Base-by-base conservation (phyloP, 1,140 invertebrate genomes). In the Adoxophyes honmai region DNA sequence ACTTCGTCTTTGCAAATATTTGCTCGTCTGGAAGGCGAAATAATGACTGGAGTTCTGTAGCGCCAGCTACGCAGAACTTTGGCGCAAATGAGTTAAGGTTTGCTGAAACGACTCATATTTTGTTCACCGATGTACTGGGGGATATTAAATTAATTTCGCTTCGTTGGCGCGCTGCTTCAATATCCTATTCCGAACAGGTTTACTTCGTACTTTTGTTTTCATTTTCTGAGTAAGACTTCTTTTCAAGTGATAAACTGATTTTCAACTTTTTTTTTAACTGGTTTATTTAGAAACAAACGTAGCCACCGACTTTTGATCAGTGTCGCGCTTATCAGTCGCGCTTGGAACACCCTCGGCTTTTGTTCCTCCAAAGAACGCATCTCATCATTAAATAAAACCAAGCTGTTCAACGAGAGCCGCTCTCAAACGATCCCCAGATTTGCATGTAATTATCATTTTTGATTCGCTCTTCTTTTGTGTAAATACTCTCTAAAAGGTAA, bases 371-470 rank as follows among this genome's bases (percentile, higher is more conserved):
- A 48, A 48, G 21, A 21, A 48, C 42, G 42, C 16, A 48, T 48
- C 42, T 48, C 42, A 48, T 21, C 42, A 48, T 48, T 48, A 48
- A 48, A 48, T 48, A 48, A 48, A 48, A 18, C 42, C 42, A 48
- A 48, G 42, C 42, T 48, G 42, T 18, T 52, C 28, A 52, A 28
- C 55, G 36, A 39, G 66, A 68, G 61, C 58, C 59, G 42, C 52
- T 39, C 66, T 70, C 68, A 65, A 72, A 70, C 64, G 77, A 79
- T 73, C 78, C 75, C 66, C 60, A 76, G 83, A 86, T 88, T 88
- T 86, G 78, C 85, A 88, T 88, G 62, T 77, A 77, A 88, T 88
- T 88, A 88, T 85, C 81, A 88, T 88, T 88, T 88, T 88, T 88
- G 85, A 88, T 88, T 88, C 79, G 68, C 73, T 84, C 73, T 87